These are phyloP conservation scores for Centropyge bicolor DNA, from an alignment of 2,797 vertebrate genomes.

Conservation along the genomic window DNA sequence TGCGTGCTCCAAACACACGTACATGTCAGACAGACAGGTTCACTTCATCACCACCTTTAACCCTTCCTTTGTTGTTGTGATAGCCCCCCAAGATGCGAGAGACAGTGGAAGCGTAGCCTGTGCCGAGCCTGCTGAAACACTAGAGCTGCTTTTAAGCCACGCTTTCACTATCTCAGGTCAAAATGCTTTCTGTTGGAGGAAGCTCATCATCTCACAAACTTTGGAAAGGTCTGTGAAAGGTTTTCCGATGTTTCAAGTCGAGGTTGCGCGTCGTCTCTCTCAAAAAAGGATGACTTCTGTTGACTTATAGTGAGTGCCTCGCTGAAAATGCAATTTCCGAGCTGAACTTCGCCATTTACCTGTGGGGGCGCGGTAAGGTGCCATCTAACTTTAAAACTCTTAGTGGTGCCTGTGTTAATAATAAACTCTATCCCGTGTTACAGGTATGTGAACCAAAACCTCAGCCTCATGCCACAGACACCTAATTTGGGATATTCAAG, in stretches of 20 bases:
- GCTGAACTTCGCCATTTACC: conserved; percentile 50
- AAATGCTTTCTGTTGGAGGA: conserved; percentile 43
- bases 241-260: conserved; percentile 51
- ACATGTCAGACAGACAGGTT: conserved; percentile 10
- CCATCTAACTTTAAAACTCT: conserved; percentile 40
- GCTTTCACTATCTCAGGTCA: conserved; percentile 59
- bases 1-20: conserved; percentile 2
- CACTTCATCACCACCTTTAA: conserved; percentile 59
- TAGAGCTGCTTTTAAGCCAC: conserved; percentile 53
- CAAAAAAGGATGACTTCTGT: conserved; percentile 65
- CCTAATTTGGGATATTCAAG: conserved; percentile 46
- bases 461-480: conserved; percentile 19
- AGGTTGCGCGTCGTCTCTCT: conserved; percentile 31
- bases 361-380: conserved; percentile 12
- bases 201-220: conserved; percentile 60
- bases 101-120: conserved; percentile 26
- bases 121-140: conserved; percentile 34
- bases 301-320: conserved; percentile 43
- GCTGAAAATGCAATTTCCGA: conserved; percentile 53
- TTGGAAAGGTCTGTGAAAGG: conserved; percentile 64
- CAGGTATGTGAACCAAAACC: conserved; percentile 34
- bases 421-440: conserved; percentile 36
- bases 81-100: conserved; percentile 34
- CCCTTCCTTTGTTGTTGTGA: conserved; percentile 34
- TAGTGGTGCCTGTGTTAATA: conserved; percentile 39